Percentiles rank a stretch among this genome's conserved stretches.
Conservation (phyloP, 2,797 vertebrate genomes). For the Coracias cyanogaster region DNA sequence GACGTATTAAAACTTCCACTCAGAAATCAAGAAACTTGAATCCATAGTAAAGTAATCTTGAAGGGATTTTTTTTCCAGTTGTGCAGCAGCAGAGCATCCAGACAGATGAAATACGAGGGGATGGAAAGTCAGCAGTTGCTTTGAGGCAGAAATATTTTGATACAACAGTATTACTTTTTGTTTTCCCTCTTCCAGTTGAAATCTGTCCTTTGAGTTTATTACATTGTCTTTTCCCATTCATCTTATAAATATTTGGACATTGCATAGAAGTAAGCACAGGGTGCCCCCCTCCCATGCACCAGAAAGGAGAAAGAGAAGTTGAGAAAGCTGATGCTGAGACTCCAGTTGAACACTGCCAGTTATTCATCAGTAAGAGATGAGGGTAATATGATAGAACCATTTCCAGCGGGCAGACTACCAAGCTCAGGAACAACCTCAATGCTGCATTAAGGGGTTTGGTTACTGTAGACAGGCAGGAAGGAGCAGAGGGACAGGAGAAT, state of each 20-base stretch:
- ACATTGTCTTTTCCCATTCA: background rate
- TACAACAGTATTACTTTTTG: background rate
- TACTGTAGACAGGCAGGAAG: background rate
- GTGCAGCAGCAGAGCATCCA: background rate
- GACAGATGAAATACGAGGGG: background rate
- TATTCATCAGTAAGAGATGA: background rate
- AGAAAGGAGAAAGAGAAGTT: background rate
- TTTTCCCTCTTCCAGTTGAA: background rate
- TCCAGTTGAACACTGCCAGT: background rate
- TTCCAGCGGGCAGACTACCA: conserved; percentile 13
- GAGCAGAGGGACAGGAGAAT: background rate
- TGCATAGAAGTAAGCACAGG: background rate
- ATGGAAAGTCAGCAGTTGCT: background rate
- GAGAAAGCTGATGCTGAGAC: background rate
- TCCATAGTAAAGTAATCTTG: background rate
- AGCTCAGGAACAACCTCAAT: conserved; percentile 3
- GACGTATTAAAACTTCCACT: background rate
- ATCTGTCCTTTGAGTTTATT: background rate
- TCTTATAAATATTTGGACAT: background rate
- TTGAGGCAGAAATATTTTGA: background rate
- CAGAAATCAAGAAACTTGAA: background rate
- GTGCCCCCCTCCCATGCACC: background rate
- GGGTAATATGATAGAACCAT: conserved; percentile 7
- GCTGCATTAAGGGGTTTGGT: conserved; percentile 34
- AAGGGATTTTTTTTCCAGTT: background rate